Evolutionary conservation across 2,888 invertebrate genomes (phyloP).

Genomic region (Rhabditoides inermis): DNA sequence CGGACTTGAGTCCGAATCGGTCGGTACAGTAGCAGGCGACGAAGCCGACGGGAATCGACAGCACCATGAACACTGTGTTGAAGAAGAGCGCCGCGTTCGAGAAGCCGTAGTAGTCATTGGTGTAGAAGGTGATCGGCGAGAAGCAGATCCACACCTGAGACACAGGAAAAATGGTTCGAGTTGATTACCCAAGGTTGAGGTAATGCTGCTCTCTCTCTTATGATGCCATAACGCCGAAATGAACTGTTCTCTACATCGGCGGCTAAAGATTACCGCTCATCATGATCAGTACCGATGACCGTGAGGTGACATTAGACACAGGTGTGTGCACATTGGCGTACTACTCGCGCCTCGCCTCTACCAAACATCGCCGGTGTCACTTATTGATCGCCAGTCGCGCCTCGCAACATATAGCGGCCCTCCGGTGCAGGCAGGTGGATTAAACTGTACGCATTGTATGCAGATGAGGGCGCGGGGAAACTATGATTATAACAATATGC

Average conservation of each 20-base stretch:
- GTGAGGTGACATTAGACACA: too few species aligned
- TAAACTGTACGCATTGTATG: not conserved
- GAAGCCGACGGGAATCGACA: slow-evolving; percentile 55
- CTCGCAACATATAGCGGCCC: too few species aligned
- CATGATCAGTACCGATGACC: too few species aligned
- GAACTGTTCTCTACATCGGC: too few species aligned
- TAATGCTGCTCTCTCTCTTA: not conserved
- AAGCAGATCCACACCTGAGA: slow-evolving; percentile 58
- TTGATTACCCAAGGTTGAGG: not conserved
- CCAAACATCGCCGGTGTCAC: too few species aligned
- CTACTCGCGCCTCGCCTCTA: too few species aligned
- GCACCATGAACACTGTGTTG: slow-evolving; percentile 55
- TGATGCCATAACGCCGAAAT: not conserved
- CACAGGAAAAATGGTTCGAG: slow-evolving; percentile 1
- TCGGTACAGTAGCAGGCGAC: slow-evolving; percentile 56
- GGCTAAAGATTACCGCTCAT: too few species aligned
- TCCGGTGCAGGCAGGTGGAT: not conserved
- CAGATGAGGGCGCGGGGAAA: too few species aligned
- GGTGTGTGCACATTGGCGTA: too few species aligned
- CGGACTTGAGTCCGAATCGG: slow-evolving; percentile 54
- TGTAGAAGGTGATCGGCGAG: slow-evolving; percentile 56
- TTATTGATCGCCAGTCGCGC: too few species aligned
- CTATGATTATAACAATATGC: not conserved
- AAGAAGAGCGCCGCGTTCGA: slow-evolving; percentile 54
- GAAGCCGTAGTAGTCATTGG: slow-evolving; percentile 53